phyloP scores from a whole-genome alignment of 2,888 invertebrate species.

The Sminthurides aquaticus region DNA sequence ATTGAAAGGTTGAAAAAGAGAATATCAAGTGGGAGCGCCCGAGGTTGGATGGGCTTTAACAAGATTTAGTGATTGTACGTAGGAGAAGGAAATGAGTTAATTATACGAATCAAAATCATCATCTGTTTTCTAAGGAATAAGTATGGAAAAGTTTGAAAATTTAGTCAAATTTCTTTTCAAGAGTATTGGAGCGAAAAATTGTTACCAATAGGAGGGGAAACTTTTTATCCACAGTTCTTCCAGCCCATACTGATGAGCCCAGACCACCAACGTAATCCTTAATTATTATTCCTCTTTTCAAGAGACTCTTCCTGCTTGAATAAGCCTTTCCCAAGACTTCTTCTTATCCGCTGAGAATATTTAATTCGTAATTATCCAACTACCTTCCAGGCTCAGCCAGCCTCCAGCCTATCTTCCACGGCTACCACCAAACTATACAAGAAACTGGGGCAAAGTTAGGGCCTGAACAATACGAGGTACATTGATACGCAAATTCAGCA shows the following conservation, averaged over 20 bases:
- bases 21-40: constrained; percentile 1
- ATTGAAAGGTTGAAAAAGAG: not conserved
- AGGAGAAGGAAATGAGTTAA: constrained; percentile 14
- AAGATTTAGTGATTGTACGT: constrained; percentile 1
- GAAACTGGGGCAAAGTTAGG: too few relatives aligned
- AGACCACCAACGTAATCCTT: not conserved
- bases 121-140: constrained; percentile 12
- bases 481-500: too few relatives aligned
- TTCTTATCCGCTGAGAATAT: not conserved
- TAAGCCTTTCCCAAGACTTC: not conserved
- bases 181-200: constrained; percentile 18
- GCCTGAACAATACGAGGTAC: too few relatives aligned
- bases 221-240: constrained; percentile 1
- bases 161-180: constrained; percentile 17
- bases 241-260: not conserved
- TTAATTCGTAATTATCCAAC: not conserved
- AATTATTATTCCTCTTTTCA: not conserved
- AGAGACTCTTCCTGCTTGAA: not conserved
- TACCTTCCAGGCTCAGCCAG: too few relatives aligned
- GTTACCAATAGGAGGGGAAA: not conserved
- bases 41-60: not conserved
- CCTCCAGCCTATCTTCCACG: too few relatives aligned
- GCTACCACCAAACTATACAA: too few relatives aligned
- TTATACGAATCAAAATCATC: constrained; percentile 21
- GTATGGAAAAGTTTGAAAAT: constrained; percentile 16